Percentiles rank a stretch among this genome's conserved stretches.
phyloP scores from a whole-genome alignment of 1,140 invertebrate genomes.

The Drosophila subpulchrella region DNA sequence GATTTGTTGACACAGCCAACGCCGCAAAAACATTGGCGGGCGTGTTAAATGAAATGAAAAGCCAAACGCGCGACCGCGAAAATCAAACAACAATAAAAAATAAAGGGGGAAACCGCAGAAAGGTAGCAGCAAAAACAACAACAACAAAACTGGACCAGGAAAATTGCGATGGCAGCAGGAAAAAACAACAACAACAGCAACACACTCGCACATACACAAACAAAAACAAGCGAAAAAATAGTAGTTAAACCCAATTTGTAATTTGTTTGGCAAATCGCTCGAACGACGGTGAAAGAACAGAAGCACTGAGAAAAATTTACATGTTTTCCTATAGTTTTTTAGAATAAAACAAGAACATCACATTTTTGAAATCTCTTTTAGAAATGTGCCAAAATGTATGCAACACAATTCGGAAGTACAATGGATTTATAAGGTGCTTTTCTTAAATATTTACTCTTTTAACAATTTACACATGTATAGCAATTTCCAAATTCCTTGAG shows the following conservation, averaged over 20 bases:
- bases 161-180: slow-evolving; percentile 62
- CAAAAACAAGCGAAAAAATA: slow-evolving; percentile 43
- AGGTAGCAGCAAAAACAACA: slow-evolving; percentile 27
- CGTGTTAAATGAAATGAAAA: slow-evolving; percentile 79
- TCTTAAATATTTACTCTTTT: background rate
- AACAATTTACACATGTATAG: no score
- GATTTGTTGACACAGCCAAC: slow-evolving; percentile 70
- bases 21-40: slow-evolving; percentile 74
- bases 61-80: slow-evolving; percentile 78
- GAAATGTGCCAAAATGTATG: no score
- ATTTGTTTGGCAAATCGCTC: slow-evolving; percentile 78
- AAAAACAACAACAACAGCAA: slow-evolving; percentile 17
- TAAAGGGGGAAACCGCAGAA: slow-evolving; percentile 52
- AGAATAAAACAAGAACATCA: no score
- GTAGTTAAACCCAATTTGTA: slow-evolving; percentile 79
- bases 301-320: background rate
- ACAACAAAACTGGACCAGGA: slow-evolving; percentile 22
- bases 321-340: background rate
- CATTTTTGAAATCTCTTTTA: no score
- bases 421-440: background rate
- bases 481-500: no score
- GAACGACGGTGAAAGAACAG: slow-evolving; percentile 20
- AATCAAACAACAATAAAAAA: slow-evolving; percentile 83
- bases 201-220: slow-evolving; percentile 17
- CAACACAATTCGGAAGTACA: background rate